Conservation (phyloP, 2,888 invertebrate species). For the Ochlodes sylvanus region DNA sequence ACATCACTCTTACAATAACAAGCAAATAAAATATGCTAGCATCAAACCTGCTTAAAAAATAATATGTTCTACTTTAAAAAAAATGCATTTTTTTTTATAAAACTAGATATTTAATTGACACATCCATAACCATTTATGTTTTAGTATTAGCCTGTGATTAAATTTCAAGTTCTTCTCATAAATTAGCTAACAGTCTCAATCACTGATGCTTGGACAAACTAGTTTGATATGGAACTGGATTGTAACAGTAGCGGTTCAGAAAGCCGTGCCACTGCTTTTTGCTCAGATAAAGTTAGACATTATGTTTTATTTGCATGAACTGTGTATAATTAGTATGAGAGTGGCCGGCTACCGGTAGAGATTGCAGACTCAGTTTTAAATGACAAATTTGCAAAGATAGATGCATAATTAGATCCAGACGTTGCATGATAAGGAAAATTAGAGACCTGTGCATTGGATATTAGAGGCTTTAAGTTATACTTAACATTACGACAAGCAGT, state of each 20-base stretch:
- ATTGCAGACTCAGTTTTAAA: constrained; percentile 39
- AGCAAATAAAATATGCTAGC: no score
- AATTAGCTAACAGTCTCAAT: constrained; percentile 8
- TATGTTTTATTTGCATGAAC: constrained; percentile 41
- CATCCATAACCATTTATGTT: no score
- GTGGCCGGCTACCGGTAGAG: constrained; percentile 39
- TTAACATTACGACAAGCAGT: background rate
- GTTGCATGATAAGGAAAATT: constrained; percentile 33
- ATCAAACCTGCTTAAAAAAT: no score
- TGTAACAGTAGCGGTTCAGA: constrained; percentile 35
- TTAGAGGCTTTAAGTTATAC: constrained; percentile 17
- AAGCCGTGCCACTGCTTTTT: constrained; percentile 36
- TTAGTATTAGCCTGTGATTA: background rate
- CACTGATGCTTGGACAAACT: constrained; percentile 29
- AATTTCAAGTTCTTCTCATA: constrained; percentile 15
- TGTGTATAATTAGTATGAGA: constrained; percentile 42
- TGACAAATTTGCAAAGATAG: constrained; percentile 44
- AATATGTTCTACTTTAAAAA: no score
- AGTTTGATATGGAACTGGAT: constrained; percentile 28
- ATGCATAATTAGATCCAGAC: constrained; percentile 32
- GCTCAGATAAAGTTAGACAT: constrained; percentile 38
- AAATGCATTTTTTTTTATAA: no score
- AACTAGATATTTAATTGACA: no score
- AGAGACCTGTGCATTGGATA: constrained; percentile 10
- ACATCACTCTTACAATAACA: no score